These are phyloP conservation scores for Drosophila subobscura DNA, from an alignment of 1,140 invertebrate genomes.

Conservation along the genomic window DNA sequence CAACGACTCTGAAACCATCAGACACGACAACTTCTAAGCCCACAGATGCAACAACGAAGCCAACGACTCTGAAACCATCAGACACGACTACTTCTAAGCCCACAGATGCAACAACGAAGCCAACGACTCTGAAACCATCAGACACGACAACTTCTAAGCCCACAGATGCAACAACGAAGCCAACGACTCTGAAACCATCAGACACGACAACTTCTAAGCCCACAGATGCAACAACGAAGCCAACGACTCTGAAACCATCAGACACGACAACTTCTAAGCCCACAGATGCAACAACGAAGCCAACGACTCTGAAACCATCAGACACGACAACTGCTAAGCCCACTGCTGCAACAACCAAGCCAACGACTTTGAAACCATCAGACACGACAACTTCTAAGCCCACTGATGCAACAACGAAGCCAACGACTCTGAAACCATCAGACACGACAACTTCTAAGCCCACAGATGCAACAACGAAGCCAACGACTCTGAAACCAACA, in stretches of 20 bases:
- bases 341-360: background rate
- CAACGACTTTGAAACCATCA: conserved; percentile 7
- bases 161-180: background rate
- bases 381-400: background rate
- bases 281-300: conserved; percentile 4
- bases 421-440: background rate
- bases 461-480: background rate
- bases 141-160: background rate
- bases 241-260: conserved; percentile 1
- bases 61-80: background rate
- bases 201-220: background rate
- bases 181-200: conserved; percentile 6
- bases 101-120: background rate
- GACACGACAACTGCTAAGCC: conserved; percentile 5
- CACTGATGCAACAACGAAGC: background rate
- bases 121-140: background rate
- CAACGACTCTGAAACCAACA: background rate
- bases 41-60: background rate
- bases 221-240: background rate
- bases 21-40: background rate
- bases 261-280: background rate
- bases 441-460: background rate
- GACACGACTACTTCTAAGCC: background rate
- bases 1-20: background rate
- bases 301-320: conserved; percentile 2